phyloP scores from a whole-genome alignment of 2,888 invertebrate species.

The Latrodectus elegans region DNA sequence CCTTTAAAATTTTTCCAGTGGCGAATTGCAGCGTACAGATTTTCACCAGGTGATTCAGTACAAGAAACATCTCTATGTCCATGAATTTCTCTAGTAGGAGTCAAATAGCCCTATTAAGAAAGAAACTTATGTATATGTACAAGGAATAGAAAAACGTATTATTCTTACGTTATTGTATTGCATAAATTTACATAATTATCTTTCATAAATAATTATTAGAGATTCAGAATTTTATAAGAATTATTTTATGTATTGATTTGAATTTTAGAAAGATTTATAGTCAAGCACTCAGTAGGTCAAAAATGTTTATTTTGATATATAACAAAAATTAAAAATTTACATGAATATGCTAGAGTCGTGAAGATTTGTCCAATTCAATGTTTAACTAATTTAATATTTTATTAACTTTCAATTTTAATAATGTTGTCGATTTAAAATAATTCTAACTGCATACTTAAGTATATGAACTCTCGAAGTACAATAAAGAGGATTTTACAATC shows the following conservation, averaged over 20 bases:
- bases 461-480: too few species aligned
- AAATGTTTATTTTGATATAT: too few species aligned
- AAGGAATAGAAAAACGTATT: too few species aligned
- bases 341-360: too few species aligned
- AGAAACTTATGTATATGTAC: background rate
- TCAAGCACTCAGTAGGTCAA: background rate
- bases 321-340: too few species aligned
- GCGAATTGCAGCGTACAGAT: slow-evolving; percentile 76
- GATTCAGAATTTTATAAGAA: background rate
- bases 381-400: too few species aligned
- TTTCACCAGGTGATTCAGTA: slow-evolving; percentile 83
- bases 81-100: slow-evolving; percentile 79
- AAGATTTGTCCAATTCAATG: too few species aligned
- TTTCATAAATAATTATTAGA: background rate
- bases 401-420: too few species aligned
- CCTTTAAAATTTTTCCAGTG: slow-evolving; percentile 62
- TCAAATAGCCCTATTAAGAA: slow-evolving; percentile 78
- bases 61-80: slow-evolving; percentile 82
- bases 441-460: too few species aligned
- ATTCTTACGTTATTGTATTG: background rate
- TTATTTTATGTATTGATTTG: background rate
- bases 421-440: too few species aligned
- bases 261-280: background rate
- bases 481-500: too few species aligned
- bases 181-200: background rate